A percentile compares a stretch with the other conserved stretches of the same genome.
Conservation (phyloP, 2,888 invertebrate genomes). For the Copidosoma aretas region DNA sequence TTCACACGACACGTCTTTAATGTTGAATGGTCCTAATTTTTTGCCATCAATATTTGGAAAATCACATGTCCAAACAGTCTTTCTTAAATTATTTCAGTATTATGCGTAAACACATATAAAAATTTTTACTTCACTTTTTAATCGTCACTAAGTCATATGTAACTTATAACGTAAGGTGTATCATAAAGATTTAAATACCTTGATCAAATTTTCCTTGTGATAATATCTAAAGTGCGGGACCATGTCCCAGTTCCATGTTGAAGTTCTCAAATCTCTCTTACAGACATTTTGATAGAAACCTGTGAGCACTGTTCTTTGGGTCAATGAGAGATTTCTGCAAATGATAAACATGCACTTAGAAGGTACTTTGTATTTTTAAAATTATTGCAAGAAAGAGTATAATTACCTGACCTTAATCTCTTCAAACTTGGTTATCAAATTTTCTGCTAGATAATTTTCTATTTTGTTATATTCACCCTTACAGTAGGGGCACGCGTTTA, state of each 20-base stretch:
- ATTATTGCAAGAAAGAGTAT: neutral
- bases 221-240: slow-evolving; percentile 65
- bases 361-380: slow-evolving; percentile 7
- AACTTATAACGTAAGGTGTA: slow-evolving; percentile 19
- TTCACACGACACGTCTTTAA: too few relatives aligned
- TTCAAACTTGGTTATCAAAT: slow-evolving; percentile 64
- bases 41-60: too few relatives aligned
- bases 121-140: neutral
- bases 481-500: slow-evolving; percentile 66
- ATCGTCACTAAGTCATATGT: neutral
- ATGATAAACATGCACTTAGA: neutral
- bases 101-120: neutral
- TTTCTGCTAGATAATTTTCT: slow-evolving; percentile 67
- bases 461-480: slow-evolving; percentile 65
- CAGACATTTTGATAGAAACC: neutral
- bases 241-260: slow-evolving; percentile 60
- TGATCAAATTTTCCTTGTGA: slow-evolving; percentile 64
- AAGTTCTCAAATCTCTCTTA: slow-evolving; percentile 61
- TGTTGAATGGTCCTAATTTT: too few relatives aligned
- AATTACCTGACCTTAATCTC: slow-evolving; percentile 50
- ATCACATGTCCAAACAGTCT: too few relatives aligned
- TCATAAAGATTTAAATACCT: slow-evolving; percentile 52
- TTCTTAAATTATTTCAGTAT: too few relatives aligned
- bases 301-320: slow-evolving; percentile 20
- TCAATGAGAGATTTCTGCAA: neutral